Conservation (phyloP, 2,888 invertebrate genomes). For the Rapana venosa region DNA sequence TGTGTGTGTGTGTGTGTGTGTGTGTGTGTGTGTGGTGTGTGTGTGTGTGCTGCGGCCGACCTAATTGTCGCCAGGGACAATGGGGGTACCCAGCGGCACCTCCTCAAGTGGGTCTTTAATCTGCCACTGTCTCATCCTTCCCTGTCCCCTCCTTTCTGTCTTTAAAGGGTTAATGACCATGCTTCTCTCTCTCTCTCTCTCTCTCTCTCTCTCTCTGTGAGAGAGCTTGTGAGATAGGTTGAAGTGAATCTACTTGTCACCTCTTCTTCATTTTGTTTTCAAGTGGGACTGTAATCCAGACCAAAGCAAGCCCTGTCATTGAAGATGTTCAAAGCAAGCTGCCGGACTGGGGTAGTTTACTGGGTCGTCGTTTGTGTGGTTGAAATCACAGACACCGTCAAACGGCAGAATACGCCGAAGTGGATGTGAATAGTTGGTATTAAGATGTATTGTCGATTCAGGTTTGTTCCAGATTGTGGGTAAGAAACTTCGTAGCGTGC, state of each 20-base stretch:
- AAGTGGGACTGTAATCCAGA: too few species aligned
- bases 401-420: too few species aligned
- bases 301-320: background rate
- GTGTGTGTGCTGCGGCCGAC: background rate
- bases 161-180: background rate
- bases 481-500: too few species aligned
- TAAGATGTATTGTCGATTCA: too few species aligned
- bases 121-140: background rate
- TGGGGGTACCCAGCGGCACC: too few species aligned
- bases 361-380: too few species aligned
- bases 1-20: background rate
- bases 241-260: background rate
- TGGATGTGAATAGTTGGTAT: too few species aligned
- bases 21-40: background rate
- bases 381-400: background rate
- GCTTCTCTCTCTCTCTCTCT: background rate
- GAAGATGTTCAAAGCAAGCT: background rate
- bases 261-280: background rate
- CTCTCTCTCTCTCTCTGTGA: background rate
- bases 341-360: too few species aligned
- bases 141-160: background rate
- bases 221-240: background rate
- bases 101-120: background rate
- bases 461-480: too few species aligned
- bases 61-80: background rate